Conservation (phyloP, 1,140 invertebrate genomes). For the Aphaenogaster rudis region DNA sequence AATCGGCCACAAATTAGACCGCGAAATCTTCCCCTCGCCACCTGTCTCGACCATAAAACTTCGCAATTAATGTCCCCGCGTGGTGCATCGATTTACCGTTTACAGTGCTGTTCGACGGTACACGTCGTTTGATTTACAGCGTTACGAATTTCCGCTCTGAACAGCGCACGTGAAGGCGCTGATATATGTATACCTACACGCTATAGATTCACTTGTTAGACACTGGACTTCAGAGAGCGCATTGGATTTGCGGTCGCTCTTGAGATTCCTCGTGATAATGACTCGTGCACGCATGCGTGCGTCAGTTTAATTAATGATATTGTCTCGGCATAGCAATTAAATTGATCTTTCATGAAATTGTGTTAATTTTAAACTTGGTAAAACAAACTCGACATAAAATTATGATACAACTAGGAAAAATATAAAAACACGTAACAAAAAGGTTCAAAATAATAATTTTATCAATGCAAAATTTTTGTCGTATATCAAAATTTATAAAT, state of each 20-base stretch:
- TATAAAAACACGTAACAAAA: background rate
- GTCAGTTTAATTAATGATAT: constrained; percentile 74
- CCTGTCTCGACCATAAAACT: constrained; percentile 61
- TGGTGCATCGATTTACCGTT: constrained; percentile 68
- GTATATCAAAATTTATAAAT: background rate
- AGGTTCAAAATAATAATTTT: background rate
- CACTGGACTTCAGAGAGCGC: constrained; percentile 51
- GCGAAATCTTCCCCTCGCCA: constrained; percentile 48
- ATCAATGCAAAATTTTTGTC: background rate
- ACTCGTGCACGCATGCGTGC: constrained; percentile 61
- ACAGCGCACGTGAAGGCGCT: constrained; percentile 42
- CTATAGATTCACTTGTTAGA: constrained; percentile 64
- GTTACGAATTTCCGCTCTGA: constrained; percentile 60
- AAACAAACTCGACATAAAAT: background rate
- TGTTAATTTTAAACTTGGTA: background rate
- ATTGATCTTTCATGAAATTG: background rate
- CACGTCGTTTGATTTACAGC: constrained; percentile 66
- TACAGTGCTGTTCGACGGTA: constrained; percentile 53
- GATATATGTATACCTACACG: constrained; percentile 35
- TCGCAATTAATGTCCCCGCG: constrained; percentile 66
- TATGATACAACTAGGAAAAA: background rate
- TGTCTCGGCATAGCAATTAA: constrained; percentile 43
- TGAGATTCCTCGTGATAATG: constrained; percentile 71
- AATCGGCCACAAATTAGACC: constrained; percentile 61
- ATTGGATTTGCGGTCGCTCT: constrained; percentile 44